Evolutionary conservation across 2,113 vertebrate genomes (phyloP), one percentile per base, ranked within the genome.

Genomic region (Ochotona curzoniae): DNA sequence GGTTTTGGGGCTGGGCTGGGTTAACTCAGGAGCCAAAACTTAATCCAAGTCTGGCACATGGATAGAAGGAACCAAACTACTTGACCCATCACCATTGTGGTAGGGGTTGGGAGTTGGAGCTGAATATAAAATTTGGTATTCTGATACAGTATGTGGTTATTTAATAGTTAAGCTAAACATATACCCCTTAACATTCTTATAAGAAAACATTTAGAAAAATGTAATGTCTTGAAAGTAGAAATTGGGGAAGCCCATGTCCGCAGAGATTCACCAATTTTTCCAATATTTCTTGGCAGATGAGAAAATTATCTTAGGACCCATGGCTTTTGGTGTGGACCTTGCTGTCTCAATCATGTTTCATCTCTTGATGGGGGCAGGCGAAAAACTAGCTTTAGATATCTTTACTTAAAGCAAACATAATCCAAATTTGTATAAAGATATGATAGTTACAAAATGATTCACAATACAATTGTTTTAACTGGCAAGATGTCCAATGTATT

Each of bases 361-460:
- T 32, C n/a, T 76, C 5, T 57, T 57, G 18, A 5, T 57, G 0
- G 6, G 14, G 13, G 28, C 4, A 35, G 12, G 44, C 6, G n/a
- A 44, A 44, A 44, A 44, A 44, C 6, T 44, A 21, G 54, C 91
- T 71, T 83, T 26, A 49, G 75, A 1, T 76, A 17, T 66, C 47
- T 66, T 79, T 75, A 54, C 47, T 87, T 71, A 80, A 82, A 84
- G 35, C 1, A 92, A 81, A 82, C 5, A 11, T 69, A 81, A 87
- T 75, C 18, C n/a, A 95, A 71, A 82, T 70, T 63, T 49, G 63
- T 18, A 92, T 70, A 67, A 88, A 90, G 35, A 67, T 32, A 47
- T 70, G 28, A 57, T 94, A 84, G 51, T 89, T 57, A 69, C 44
- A 71, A 78, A 86, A 96, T 69, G n/a, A 86, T 60, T 92, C 63